Base-by-base conservation (phyloP, 2,113 vertebrate species). In the Salvelinus alpinus region DNA sequence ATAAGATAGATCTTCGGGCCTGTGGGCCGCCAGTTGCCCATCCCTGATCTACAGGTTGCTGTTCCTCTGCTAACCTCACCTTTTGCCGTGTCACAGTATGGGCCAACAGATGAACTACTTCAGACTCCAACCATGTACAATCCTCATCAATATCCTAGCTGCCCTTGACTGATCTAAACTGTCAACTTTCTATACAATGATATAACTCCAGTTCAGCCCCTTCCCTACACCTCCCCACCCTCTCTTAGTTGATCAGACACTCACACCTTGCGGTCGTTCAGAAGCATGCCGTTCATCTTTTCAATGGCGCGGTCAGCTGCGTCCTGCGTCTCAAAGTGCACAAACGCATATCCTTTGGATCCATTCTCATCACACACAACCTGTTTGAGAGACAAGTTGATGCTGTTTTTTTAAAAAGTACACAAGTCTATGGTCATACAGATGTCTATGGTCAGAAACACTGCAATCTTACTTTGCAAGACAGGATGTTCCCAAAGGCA, bases 191-290 rank as follows among this genome's bases (percentile, higher is more conserved):
- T 44, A 44, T 2, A 44, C 38, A n/a, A n/a, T 34, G 13, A 44
- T 29, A 3, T 16, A 67, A 67, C 65, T 31, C 13, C 16, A 44
- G 38, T 44, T 12, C 38, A 68, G 31, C 44, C 54, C 12, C 5
- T 66, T 7, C 60, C 77, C 71, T 6, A 16, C 38, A 44, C 38
- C 38, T 44, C 38, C 38, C 38, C 38, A 44, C 66, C 67, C 51
- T 72, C 14, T 20, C 20, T 5, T 62, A 65, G 67, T 82, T 65
- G 77, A 79, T 83, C 66, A 72, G 96, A 97, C 96, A 98, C 98
- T 99, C 96, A 99, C 98, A 99, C 98, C 97, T 99, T 99, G 94
- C 98, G 97, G 95, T 99, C 98, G 94, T 99, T 99, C 78, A 99
- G 96, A 80, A 99, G 95, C 98, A 99, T 99, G 93, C 98, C 97